phyloP scores from a whole-genome alignment of 1,140 invertebrate genomes.

The Apis cerana region DNA sequence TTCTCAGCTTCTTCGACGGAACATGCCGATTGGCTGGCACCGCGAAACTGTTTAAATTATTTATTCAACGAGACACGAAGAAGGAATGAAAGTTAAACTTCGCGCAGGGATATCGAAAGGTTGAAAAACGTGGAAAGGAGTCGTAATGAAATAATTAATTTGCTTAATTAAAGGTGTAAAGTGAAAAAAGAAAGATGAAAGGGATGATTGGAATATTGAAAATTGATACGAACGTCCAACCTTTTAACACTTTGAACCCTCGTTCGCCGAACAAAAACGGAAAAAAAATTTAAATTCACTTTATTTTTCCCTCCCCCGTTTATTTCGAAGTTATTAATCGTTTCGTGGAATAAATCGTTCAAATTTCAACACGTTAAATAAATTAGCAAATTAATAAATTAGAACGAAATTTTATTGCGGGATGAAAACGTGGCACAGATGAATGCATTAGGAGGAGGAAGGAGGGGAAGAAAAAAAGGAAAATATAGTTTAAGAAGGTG shows the following conservation, averaged over 20 bases:
- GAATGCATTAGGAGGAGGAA: too few species aligned
- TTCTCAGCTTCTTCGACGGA: conserved; percentile 6
- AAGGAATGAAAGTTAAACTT: conserved; percentile 11
- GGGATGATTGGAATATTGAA: background rate
- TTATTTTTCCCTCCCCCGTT: background rate
- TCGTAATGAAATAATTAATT: conserved; percentile 12
- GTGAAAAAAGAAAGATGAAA: background rate
- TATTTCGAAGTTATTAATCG: too few species aligned
- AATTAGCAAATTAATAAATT: background rate
- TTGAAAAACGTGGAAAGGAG: background rate
- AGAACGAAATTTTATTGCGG: background rate
- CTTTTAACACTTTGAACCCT: too few species aligned
- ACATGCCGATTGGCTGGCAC: background rate
- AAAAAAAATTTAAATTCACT: background rate
- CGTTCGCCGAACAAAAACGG: too few species aligned
- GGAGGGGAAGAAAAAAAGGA: background rate
- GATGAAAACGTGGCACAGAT: background rate
- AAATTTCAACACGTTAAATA: background rate
- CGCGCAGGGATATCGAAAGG: background rate
- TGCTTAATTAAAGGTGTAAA: background rate
- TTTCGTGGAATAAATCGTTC: background rate
- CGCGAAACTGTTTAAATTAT: background rate
- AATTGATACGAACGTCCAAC: background rate
- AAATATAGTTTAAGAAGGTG: background rate
- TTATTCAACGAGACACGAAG: background rate